A percentile compares a stretch with the other conserved stretches of the same genome.
These are phyloP conservation scores for Julus scanicus DNA, from an alignment of 2,888 invertebrate genomes.

Conservation along the genomic window DNA sequence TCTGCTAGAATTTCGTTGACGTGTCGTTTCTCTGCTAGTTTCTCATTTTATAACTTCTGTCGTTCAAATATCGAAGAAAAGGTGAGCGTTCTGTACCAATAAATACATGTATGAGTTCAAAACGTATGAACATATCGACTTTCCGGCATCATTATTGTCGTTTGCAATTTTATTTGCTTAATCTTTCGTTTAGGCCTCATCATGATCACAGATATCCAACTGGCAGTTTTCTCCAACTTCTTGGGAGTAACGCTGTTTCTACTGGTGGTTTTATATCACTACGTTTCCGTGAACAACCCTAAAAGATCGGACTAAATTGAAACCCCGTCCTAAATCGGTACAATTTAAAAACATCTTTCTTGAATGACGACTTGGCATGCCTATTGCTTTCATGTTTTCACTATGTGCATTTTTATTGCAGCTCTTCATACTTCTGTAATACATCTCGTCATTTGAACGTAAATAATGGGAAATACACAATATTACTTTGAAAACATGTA, in stretches of 20 bases:
- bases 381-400: background rate
- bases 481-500: background rate
- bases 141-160: background rate
- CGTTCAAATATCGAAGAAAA: background rate
- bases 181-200: background rate
- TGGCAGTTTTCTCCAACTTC: constrained; percentile 95
- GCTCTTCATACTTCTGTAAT: background rate
- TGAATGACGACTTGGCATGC: background rate
- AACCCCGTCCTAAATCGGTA: background rate
- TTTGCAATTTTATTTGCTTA: background rate
- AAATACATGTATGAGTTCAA: background rate
- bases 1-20: background rate
- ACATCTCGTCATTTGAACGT: background rate
- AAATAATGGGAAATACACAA: background rate
- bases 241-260: constrained; percentile 85
- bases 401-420: background rate
- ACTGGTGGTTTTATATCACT: constrained; percentile 95
- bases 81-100: background rate
- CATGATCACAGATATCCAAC: constrained; percentile 97
- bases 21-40: background rate
- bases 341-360: background rate
- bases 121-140: too few species aligned
- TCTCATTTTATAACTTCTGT: background rate
- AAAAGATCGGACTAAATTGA: constrained; percentile 54
- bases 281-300: constrained; percentile 76